Evolutionary conservation across 2,113 vertebrate genomes (phyloP), one percentile per base, ranked within the genome.

Genomic region (Oenanthe oenanthe): DNA sequence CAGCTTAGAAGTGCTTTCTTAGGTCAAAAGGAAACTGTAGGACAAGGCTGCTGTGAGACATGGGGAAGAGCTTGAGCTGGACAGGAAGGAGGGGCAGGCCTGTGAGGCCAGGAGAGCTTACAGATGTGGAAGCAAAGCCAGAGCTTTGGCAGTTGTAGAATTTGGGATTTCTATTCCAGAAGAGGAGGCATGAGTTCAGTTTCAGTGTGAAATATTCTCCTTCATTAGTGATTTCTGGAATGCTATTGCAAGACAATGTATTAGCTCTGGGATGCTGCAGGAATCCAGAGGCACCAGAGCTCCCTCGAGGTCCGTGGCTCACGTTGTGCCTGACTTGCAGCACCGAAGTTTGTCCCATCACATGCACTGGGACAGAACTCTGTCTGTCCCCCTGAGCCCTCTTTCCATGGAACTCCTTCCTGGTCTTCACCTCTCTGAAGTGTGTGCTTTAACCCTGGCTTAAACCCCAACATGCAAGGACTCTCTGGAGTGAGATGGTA

Each of bases 241-340:
- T 74, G 28, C 36, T 51, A 5, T 5, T 82, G 17, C 21, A 75
- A 66, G 61, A 38, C 31, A 66, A 29, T 9, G 47, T 34, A 31
- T 38, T 56, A 82, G 43, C 47, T 81, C 42, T n/a, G 60, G 47
- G 34, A 48, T 2, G 4, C 36, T 68, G 42, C 47, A 81, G 51
- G 28, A 65, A 77, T 16, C 17, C 50, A 85, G 53, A 77, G n/a
- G 48, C 21, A 71, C 9, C 31, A 79, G 66, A 85, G 73, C 21
- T 48, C 47, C 17, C 40, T 1, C 2, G 14, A 85, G 17, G 15
- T 24, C 21, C 0, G 0, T 20, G 47, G 85, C 31, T 90, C 62
- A 10, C 12, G 16, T 9, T 0, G 0, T 28, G 21, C 31, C 28
- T 56, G n/a, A 36, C 58, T 24, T 73, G 48, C 38, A 77, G 78